A percentile compares a stretch with the other conserved stretches of the same genome.
phyloP scores from a whole-genome alignment of 2,797 vertebrate genomes.

The Amblyraja radiata region DNA sequence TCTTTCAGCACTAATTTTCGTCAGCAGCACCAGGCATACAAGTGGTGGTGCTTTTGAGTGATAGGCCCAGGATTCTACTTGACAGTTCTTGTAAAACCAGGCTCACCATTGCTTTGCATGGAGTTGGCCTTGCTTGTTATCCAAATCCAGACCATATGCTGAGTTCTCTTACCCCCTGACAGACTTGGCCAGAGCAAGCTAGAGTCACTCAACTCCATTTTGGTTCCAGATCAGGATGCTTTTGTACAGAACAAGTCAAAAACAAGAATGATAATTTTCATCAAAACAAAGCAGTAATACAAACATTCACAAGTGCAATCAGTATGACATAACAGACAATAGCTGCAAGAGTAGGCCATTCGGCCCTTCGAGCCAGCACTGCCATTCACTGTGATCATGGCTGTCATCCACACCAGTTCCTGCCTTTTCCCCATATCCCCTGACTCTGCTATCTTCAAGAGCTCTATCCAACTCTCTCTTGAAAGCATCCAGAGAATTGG shows the following conservation, averaged over 20 bases:
- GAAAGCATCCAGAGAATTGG: too few relatives aligned
- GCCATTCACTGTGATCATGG: too few relatives aligned
- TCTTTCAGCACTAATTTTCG: not conserved
- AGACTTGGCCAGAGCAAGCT: not conserved
- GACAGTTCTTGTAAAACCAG: not conserved
- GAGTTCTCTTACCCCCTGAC: not conserved
- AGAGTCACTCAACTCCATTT: not conserved
- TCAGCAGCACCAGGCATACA: not conserved
- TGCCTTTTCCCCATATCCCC: too few relatives aligned
- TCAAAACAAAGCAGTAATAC: not conserved
- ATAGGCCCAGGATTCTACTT: not conserved
- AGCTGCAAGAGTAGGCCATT: too few relatives aligned
- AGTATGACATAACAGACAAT: not conserved
- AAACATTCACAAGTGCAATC: not conserved
- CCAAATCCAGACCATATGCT: slow-evolving; percentile 32
- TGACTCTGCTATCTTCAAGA: too few relatives aligned
- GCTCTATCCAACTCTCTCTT: too few relatives aligned
- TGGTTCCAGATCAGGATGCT: too few relatives aligned
- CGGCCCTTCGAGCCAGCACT: too few relatives aligned
- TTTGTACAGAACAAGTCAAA: not conserved
- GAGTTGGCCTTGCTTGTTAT: not conserved
- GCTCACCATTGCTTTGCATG: not conserved
- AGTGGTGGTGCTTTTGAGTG: not conserved
- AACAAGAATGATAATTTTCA: not conserved
- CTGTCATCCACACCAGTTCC: too few relatives aligned